Percentiles rank a stretch among this genome's conserved stretches.
Evolutionary conservation across 2,113 vertebrate genomes (phyloP).

Genomic region (Indri indri): DNA sequence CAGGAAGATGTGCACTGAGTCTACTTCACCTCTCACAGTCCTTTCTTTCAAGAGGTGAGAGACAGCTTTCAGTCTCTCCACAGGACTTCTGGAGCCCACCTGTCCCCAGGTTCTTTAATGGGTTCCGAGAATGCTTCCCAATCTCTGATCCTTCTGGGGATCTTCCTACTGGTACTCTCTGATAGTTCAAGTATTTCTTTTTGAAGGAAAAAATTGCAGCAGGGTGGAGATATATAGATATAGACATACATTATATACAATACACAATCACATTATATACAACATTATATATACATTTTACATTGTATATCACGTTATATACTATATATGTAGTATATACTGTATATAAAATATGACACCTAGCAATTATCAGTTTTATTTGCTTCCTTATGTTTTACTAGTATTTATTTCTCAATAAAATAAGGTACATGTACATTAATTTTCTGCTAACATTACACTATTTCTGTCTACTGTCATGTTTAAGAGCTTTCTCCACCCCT

Average conservation of each 20-base stretch:
- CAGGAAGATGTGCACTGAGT: neutral
- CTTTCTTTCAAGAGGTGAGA: neutral
- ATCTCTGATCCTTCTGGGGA: neutral
- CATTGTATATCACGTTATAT: neutral
- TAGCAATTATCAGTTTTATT: neutral
- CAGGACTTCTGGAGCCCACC: neutral
- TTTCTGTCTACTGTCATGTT: neutral
- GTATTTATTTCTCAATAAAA: slow-evolving; percentile 1
- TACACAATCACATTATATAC: neutral
- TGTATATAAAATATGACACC: neutral
- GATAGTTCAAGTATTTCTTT: neutral
- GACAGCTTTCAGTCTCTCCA: neutral
- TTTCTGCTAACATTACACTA: neutral
- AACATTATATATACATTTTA: neutral
- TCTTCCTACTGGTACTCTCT: neutral
- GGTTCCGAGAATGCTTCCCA: neutral
- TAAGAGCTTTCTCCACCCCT: neutral
- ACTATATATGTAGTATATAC: neutral
- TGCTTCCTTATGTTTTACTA: neutral
- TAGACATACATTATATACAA: neutral
- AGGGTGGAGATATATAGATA: neutral
- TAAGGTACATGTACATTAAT: neutral
- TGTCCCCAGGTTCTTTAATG: neutral
- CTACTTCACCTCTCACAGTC: neutral
- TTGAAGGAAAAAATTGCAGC: neutral